phyloP scores from a whole-genome alignment of 1,140 invertebrate genomes.

The Parapsyche elsis region DNA sequence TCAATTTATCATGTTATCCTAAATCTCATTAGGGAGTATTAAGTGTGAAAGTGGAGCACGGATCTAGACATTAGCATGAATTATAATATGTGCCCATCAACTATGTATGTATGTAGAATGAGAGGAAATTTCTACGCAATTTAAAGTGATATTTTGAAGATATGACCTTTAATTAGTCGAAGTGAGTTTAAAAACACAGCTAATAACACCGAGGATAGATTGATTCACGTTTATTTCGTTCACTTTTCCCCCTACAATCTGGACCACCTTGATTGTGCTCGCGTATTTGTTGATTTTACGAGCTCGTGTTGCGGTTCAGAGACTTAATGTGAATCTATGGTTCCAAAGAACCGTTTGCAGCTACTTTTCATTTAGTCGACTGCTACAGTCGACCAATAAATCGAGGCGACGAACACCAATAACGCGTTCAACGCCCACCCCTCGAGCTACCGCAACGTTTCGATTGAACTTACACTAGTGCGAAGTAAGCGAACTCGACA shows the following conservation, averaged over 20 bases:
- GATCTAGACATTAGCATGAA: conserved; percentile 26
- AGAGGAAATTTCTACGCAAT: not conserved
- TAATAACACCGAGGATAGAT: too few relatives aligned
- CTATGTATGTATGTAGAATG: not conserved
- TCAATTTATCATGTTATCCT: conserved; percentile 32
- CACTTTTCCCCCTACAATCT: too few relatives aligned
- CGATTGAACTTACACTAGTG: too few relatives aligned
- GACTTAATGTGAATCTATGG: conserved; percentile 4
- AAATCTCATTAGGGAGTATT: conserved; percentile 23
- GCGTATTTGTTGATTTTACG: not conserved
- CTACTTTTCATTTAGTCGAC: conserved; percentile 23
- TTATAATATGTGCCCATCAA: conserved; percentile 13
- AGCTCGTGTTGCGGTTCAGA: too few relatives aligned
- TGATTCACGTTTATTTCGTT: too few relatives aligned
- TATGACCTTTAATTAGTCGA: too few relatives aligned
- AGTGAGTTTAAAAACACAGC: too few relatives aligned
- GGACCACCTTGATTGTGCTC: too few relatives aligned
- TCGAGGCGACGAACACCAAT: conserved; percentile 20
- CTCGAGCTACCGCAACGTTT: too few relatives aligned
- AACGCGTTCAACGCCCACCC: not conserved
- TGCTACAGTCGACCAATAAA: not conserved
- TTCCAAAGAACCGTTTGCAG: not conserved
- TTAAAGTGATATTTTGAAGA: not conserved
- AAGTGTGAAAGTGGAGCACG: conserved; percentile 31
- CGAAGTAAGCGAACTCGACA: too few relatives aligned